Evolutionary conservation across 2,797 vertebrate genomes (phyloP), one percentile per base, ranked within the genome.

Genomic region (Valencia hispanica): DNA sequence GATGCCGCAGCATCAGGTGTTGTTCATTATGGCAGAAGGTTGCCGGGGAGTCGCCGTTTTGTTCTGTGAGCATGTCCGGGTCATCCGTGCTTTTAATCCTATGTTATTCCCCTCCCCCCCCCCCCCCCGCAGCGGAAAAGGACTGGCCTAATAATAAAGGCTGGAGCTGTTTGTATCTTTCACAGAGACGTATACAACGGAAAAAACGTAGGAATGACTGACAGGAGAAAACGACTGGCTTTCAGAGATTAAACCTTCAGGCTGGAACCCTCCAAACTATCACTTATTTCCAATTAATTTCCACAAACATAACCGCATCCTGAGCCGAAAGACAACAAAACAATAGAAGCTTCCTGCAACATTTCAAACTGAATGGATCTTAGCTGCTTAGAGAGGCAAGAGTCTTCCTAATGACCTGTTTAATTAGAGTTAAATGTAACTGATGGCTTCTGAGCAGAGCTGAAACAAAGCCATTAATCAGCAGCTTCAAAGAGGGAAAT

Each of bases 1-100:
- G 55, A 3, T 63, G 65, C 39, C 1, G 11, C 47, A 65, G 77
- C 4, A 14, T 79, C 73, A 82, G 83, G 74, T 86, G 83, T 69
- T 86, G 77, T 79, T 83, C 70, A 76, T 84, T 77, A 77, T 25
- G 25, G 47, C 53, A 4, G 0, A n/a, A 43, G 75, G 68, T 61
- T 82, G 76, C 70, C 65, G 0, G 18, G 73, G 63, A 75, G 74
- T 66, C 20, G 0, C 17, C 15, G 63, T 7, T 15, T 27, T 73
- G 77, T 81, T 51, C 71, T 70, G 68, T 14, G 0, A 73, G 53
- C 66, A 32, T 0, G 43, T 32, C 0, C 22, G 45, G 73, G 79
- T 78, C 83, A 73, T 50, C 75, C 18, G 5, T 1, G 25, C 34
- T 57, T 20, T 77, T 74, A 4, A 74, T 78, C 45, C 79, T 3